Evolutionary conservation across 2,888 invertebrate species (phyloP).

Genomic region (Phortica okadai): DNA sequence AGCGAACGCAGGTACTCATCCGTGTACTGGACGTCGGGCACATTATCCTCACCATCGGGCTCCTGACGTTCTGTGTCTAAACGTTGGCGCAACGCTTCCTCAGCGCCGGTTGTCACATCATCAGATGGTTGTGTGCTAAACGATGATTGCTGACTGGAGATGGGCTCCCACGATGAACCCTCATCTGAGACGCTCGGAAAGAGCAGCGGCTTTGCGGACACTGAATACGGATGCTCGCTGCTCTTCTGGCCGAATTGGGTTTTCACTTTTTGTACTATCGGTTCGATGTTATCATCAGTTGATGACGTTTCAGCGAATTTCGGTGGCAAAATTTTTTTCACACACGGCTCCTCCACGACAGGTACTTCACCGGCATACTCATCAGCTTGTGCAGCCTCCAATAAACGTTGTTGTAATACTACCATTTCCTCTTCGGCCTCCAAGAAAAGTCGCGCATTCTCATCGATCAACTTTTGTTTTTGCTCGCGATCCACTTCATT

Average conservation of each 20-base stretch:
- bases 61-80: slow-evolving; percentile 79
- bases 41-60: slow-evolving; percentile 73
- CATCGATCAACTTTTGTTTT: slow-evolving; percentile 68
- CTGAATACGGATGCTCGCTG: slow-evolving; percentile 57
- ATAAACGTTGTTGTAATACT: slow-evolving; percentile 62
- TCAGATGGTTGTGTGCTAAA: slow-evolving; percentile 72
- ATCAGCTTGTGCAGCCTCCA: slow-evolving; percentile 52
- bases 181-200: slow-evolving; percentile 73
- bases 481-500: slow-evolving; percentile 53
- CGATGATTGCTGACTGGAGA: slow-evolving; percentile 68
- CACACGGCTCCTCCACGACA: slow-evolving; percentile 61
- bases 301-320: slow-evolving; percentile 44
- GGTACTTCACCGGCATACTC: slow-evolving; percentile 62
- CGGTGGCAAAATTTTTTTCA: slow-evolving; percentile 58
- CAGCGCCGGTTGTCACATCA: slow-evolving; percentile 51
- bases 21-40: slow-evolving; percentile 68
- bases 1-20: slow-evolving; percentile 79
- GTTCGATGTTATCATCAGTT: slow-evolving; percentile 44
- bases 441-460: slow-evolving; percentile 69
- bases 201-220: slow-evolving; percentile 62
- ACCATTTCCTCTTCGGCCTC: slow-evolving; percentile 75
- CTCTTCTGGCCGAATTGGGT: slow-evolving; percentile 72
- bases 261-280: slow-evolving; percentile 66
- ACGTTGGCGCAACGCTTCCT: slow-evolving; percentile 49
- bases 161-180: slow-evolving; percentile 70